A percentile compares a stretch with the other conserved stretches of the same genome.
Conservation (phyloP, 2,797 vertebrate genomes). For the Odontamblyopus lacepedii region DNA sequence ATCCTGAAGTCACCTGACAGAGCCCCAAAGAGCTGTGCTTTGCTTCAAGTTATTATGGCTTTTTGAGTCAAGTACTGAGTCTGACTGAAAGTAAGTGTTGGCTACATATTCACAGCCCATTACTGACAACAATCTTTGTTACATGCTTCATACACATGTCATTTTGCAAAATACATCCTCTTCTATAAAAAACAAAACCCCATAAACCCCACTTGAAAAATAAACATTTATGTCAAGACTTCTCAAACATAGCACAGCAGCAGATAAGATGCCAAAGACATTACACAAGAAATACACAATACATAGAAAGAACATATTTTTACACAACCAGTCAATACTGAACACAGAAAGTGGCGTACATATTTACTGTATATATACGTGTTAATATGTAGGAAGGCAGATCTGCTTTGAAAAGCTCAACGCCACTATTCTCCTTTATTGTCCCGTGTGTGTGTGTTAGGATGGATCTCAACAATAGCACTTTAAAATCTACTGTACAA, state of each 20-base stretch:
- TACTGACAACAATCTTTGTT: conserved; percentile 24
- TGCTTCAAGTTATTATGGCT: conserved; percentile 52
- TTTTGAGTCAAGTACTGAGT: conserved; percentile 53
- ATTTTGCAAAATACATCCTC: conserved; percentile 47
- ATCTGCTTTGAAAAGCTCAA: conserved; percentile 60
- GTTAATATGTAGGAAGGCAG: conserved; percentile 66
- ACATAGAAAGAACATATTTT: conserved; percentile 67
- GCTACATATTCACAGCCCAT: conserved; percentile 59
- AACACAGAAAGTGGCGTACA: conserved; percentile 65
- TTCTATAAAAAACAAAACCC: conserved; percentile 50
- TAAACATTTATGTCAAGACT: conserved; percentile 72
- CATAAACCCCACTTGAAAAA: conserved; percentile 52
- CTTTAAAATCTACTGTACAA: conserved; percentile 50
- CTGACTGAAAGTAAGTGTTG: conserved; percentile 41
- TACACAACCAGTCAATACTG: conserved; percentile 69
- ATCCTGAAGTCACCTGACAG: conserved; percentile 19
- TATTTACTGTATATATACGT: conserved; percentile 59
- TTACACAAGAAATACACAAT: conserved; percentile 64
- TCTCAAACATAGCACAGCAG: conserved; percentile 62
- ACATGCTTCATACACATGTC: conserved; percentile 25
- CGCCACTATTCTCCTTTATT: conserved; percentile 36
- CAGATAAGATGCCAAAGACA: conserved; percentile 68
- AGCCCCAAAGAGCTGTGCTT: conserved; percentile 31
- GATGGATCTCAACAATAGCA: conserved; percentile 41
- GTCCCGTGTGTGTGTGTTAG: conserved; percentile 6